Evolutionary conservation across 2,113 vertebrate species (phyloP), one percentile per base, ranked within the genome.

Genomic region (Trichomycterus rosablanca): DNA sequence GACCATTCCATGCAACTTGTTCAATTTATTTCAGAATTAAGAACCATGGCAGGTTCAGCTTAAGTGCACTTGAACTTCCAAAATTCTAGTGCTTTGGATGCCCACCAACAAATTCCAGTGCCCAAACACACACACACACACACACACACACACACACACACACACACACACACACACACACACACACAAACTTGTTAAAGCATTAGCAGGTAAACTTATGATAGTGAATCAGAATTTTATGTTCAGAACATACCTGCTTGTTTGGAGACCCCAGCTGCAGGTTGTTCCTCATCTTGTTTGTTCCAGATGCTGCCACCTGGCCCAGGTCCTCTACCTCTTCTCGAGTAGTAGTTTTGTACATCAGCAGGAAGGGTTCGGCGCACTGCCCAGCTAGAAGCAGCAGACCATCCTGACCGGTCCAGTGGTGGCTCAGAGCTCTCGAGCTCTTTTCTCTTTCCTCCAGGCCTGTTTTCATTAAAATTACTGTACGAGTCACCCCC

Each of bases 261-360:
- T 68, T 71, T 68, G 4, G 56, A 67, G 51, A 45, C 72, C 72
- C 75, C 55, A 48, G 77, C 45, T 20, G 87, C 86, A 63, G 83
- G 14, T 23, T 86, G 75, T 69, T 93, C 92, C 24, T 94, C 94
- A 18, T 94, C 93, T 46, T 84, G 86, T 65, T 84, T 86, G 82
- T 77, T 86, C 96, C 96, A 97, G 56, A 74, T 82, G 37, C 78
- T 79, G 0, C 70, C 30, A 9, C 62, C 66, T 59, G 78, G 63
- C 23, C 81, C 80, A 14, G 88, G 78, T 28, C 66, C 87, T 45
- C 92, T 81, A 46, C 93, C 96, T 53, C 91, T 91, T 76, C 94
- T 92, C 0, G 93, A 97, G 52, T 98, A 98, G 66, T 98, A 98
- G 70, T 92, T 96, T 76, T 97, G 96, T 12, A 98, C 96, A 69